Evolutionary conservation across 2,888 invertebrate species (phyloP), one percentile per base, ranked within the genome.

Genomic region (Scelioninae gen. 1): DNA sequence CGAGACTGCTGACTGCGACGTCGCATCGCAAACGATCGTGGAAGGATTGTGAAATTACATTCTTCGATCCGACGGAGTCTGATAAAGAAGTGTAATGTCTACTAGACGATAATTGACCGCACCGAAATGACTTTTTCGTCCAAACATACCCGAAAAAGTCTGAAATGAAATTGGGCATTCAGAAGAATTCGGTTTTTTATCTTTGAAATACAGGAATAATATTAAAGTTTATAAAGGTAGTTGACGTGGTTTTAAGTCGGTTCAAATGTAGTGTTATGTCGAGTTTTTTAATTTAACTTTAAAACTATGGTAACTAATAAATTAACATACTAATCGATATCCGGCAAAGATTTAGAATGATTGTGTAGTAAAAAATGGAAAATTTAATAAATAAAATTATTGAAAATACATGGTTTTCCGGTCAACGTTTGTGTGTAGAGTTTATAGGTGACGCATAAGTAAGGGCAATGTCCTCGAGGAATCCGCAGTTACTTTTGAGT

Each of bases 11-110:
- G 55, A 55, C 55, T 32, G n/a, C n/a, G 31, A 55, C 32, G 55
- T 55, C 34, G 55, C 55, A 55, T 55, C 34, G 55, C 55, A 55
- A 55, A 55, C n/a, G 55, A 32, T 55, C 55, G n/a, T 55, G 3
- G 53, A n/a, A 51, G 51, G 40, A 40, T 40, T 40, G 40, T 11
- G 45, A 15, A 45, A 47, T 31, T 31, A 51, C 51, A 51, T 32
- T 55, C 55, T 55, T 55, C 55, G 55, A 55, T 55, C 55, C 55
- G 31, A 5, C 32, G n/a, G 31, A 13, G 32, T 55, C 32, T 34
- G 55, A 55, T 55, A 55, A 55, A 32, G 13, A 55, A 34, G 32
- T 34, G 55, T 55, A 55, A 55, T 55, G 55, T 55, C 31, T 31
- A 53, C 53, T 29, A 31, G 32, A 55, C 32, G 34, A 55, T 55